Percentiles rank a stretch among this genome's conserved stretches.
Conservation (phyloP, 2,113 vertebrate species). For the Pimephales promelas region DNA sequence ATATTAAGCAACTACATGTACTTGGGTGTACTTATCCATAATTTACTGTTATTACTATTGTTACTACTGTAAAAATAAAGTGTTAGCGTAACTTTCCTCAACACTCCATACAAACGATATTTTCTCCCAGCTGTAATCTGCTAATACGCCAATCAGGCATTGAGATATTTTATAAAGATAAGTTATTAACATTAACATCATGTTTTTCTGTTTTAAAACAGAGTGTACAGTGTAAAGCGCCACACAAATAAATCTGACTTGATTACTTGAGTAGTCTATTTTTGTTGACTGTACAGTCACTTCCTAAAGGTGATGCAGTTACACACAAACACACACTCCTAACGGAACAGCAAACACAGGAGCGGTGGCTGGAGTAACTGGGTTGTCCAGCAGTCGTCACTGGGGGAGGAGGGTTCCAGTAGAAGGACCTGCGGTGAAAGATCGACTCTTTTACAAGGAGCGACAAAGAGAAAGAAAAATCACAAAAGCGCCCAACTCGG, state of each 20-base stretch:
- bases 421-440: slow-evolving; percentile 90
- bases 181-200: neutral
- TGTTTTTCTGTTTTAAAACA: neutral
- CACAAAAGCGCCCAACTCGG: slow-evolving; percentile 98
- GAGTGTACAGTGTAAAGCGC: neutral
- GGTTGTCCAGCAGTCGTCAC: slow-evolving; percentile 71
- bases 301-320: neutral
- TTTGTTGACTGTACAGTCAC: neutral
- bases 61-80: too few species aligned
- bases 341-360: slow-evolving; percentile 56
- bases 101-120: too few species aligned
- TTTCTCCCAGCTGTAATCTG: too few species aligned
- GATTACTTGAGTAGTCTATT: neutral
- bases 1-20: too few species aligned
- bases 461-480: slow-evolving; percentile 99
- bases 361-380: slow-evolving; percentile 77
- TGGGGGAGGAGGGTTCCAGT: slow-evolving; percentile 55
- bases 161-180: too few species aligned
- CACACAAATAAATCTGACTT: neutral
- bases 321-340: slow-evolving; percentile 13
- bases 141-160: too few species aligned
- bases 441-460: slow-evolving; percentile 95
- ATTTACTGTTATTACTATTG: too few species aligned
- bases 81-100: too few species aligned
- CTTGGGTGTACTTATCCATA: too few species aligned